Base-by-base conservation (phyloP, 2,888 invertebrate species). In the Metallyticus violacea region DNA sequence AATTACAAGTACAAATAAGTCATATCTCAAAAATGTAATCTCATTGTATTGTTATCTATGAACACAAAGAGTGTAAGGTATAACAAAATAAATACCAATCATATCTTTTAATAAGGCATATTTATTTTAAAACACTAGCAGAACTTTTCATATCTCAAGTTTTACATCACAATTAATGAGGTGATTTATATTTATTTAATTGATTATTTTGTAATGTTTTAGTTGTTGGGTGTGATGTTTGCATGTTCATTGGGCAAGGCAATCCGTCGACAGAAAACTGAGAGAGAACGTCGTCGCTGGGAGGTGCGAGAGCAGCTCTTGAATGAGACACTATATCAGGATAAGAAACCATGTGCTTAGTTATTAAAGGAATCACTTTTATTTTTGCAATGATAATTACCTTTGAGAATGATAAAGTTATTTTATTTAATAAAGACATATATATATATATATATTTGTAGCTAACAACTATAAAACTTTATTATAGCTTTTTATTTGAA, bases 201-300 rank as follows among this genome's bases (percentile, higher is more conserved):
- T 29, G 9, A 81, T 79, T 15, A 1, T 79, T 25, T 76, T 25
- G 15, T 29, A 30, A 27, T 22, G 15, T 88, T 88, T 7, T 86
- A 88, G 88, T 62, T 88, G 15, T 82, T 88, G 28, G 88, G 88
- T 15, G 87, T 88, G 28, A 85, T 88, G 80, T 88, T 88, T 85
- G 88, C 88, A n/a, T 88, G 88, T 85, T 88, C 88, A 3, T 86
- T 88, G 22, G 88, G 88, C 3, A 85, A 86, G 9, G 81, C 88
- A n/a, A 88, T 88, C 76, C 86, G 88, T 87, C 94, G 94, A 88
- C 94, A 96, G 88, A 97, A 97, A 91, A 94, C 95, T 0, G 95
- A 96, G 89, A 94, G 95, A 77, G 95, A 95, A 90, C 94, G 95
- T 86, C 93, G 95, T 85, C 94, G 94, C 85, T 95, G 95, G 94